Evolutionary conservation across 2,113 vertebrate genomes (phyloP).

Genomic region (Leptobrachium ailaonicum): DNA sequence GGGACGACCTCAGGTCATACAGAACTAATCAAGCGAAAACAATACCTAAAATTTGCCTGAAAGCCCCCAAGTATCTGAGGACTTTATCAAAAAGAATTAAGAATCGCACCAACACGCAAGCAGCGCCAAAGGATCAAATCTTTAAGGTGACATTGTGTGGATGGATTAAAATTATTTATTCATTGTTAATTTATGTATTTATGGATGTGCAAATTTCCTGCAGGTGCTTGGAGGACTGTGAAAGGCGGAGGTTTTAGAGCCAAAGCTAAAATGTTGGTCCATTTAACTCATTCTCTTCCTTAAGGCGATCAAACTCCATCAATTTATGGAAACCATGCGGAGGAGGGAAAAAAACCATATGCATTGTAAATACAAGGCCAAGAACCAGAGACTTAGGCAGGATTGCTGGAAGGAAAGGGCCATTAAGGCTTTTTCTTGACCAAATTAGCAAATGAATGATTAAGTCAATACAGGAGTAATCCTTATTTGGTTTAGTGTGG

Average conservation of each 20-base stretch:
- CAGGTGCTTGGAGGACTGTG: conserved; percentile 75
- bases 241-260: conserved; percentile 72
- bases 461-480: conserved; percentile 77
- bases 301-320: conserved; percentile 75
- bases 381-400: conserved; percentile 61
- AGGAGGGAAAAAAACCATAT: conserved; percentile 59
- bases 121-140: conserved; percentile 68
- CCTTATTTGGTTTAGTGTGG: conserved; percentile 69
- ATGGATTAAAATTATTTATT: conserved; percentile 82
- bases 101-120: conserved; percentile 72
- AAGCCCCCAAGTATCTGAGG: conserved; percentile 79
- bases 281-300: conserved; percentile 80
- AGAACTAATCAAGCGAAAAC: conserved; percentile 84
- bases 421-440: conserved; percentile 56
- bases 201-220: conserved; percentile 80
- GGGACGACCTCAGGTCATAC: conserved; percentile 83
- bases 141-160: conserved; percentile 74
- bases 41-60: conserved; percentile 81
- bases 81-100: conserved; percentile 82
- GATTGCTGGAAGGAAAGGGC: conserved; percentile 52
- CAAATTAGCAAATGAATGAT: conserved; percentile 82
- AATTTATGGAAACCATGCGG: conserved; percentile 69
- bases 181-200: conserved; percentile 86
- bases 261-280: conserved; percentile 74
- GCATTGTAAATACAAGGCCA: conserved; percentile 57